Evolutionary conservation across 2,888 invertebrate genomes (phyloP), one percentile per base, ranked within the genome.

Genomic region (Hipparchia sbordonii): DNA sequence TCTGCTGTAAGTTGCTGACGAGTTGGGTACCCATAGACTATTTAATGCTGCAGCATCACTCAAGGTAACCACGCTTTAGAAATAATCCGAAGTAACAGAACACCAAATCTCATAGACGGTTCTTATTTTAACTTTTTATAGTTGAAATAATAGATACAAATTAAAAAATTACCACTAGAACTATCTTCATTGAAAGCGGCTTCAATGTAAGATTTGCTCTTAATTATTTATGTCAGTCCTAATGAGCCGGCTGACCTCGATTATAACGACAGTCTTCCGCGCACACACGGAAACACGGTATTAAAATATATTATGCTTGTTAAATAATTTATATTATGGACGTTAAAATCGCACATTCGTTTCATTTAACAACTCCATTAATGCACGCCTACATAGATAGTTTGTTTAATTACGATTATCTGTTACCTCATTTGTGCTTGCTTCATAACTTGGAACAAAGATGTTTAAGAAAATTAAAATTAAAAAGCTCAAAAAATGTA

Each of bases 201-300:
- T 63, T 56, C 23, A 70, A 70, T 70, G 13, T 62, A 70, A 63
- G 70, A 70, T 70, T 71, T 74, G 67, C 71, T 71, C 70, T 74
- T 71, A 65, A 72, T 72, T 73, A 73, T 76, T 76, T 77, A 76
- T 75, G 70, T 73, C 72, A 72, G 76, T 77, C 77, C 77, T 75
- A 77, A 77, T 76, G 78, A 77, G 75, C 78, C 72, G 62, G 77
- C 70, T 76, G 77, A 75, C 78, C 78, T 79, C 77, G 77, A 66
- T 71, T 67, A 65, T 74, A 78, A 79, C 79, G 74, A 77, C 77
- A 72, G 74, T 74, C 77, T 79, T 79, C 78, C 79, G 79, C 74
- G 73, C 70, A 56, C 72, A 73, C 78, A 77, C 77, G 74, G 70
- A 61, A 69, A 69, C 60, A 6, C 39, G 7, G 51, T 68, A 51